phyloP scores from a whole-genome alignment of 2,888 invertebrate genomes.

The Parochlus steinenii region DNA sequence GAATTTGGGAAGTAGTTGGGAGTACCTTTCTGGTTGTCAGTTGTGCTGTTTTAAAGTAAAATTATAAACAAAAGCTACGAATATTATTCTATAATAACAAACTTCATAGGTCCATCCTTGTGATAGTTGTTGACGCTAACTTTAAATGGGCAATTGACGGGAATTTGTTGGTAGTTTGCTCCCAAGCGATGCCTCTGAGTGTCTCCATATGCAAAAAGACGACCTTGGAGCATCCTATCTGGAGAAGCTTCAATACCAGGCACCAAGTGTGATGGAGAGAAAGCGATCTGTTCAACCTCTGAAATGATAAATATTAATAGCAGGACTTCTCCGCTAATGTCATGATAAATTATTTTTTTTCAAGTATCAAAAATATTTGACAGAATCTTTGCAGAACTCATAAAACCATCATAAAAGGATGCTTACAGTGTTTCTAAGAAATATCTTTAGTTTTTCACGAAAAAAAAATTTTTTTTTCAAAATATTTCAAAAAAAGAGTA shows the following conservation, averaged over 20 bases:
- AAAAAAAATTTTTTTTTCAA: too few relatives aligned
- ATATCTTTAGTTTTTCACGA: too few relatives aligned
- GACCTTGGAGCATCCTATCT: conserved; percentile 35
- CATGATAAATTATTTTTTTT: too few relatives aligned
- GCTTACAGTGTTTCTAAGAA: too few relatives aligned
- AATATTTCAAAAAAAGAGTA: too few relatives aligned
- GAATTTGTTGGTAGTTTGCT: conserved; percentile 36
- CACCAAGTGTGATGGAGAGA: conserved; percentile 17
- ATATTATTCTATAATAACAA: not conserved
- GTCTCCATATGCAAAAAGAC: conserved; percentile 35
- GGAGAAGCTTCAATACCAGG: conserved; percentile 36
- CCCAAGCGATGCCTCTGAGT: conserved; percentile 43
- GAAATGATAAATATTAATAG: too few relatives aligned
- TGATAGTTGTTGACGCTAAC: conserved; percentile 47
- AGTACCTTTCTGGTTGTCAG: conserved; percentile 59
- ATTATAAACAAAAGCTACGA: not conserved
- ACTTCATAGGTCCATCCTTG: conserved; percentile 61
- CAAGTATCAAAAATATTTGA: too few relatives aligned
- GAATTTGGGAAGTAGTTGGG: conserved; percentile 92
- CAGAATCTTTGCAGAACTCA: too few relatives aligned
- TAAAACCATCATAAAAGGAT: too few relatives aligned
- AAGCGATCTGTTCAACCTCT: conserved; percentile 35
- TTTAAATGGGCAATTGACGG: conserved; percentile 32
- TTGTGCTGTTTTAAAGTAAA: conserved; percentile 21
- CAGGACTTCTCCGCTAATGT: too few relatives aligned